Evolutionary conservation across 2,797 vertebrate genomes (phyloP), one percentile per base, ranked within the genome.

Genomic region (Danio choprae): DNA sequence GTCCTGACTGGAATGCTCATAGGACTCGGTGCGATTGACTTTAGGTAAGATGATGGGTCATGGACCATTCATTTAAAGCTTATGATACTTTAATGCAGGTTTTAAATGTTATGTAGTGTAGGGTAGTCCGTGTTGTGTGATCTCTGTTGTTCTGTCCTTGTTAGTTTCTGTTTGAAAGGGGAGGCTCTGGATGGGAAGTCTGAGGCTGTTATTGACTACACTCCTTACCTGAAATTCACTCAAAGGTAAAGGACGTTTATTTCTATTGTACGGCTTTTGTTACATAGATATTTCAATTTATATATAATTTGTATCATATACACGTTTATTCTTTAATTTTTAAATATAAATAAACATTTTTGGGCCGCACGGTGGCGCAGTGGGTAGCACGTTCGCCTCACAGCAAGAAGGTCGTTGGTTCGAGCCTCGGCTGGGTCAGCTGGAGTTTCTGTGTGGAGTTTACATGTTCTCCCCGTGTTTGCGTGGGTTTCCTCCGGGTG

Each of bases 191-290:
- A 96, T 0, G 95, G 95, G 1, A 96, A 96, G 87, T 95, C 92
- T 0, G 93, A 93, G 0, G 94, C 95, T 70, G 95, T 96, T 84
- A 96, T 96, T 1, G 95, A 96, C 82, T 96, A 96, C 86, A 96
- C 95, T 0, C 95, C 95, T 60, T 96, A 96, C 87, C 89, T 96
- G 71, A 96, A 96, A 90, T 96, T 96, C 89, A 96, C 95, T 0
- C 95, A 96, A 88, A 96, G 95, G 95, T 96, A 77, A 88, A 44
- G 4, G 64, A 44, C 9, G 2, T 29, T 43, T 44, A 71, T 63
- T 63, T 4, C n/a, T 64, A 18, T 1, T 18, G 5, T 36, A 41
- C 7, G 16, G 11, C 9, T 29, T n/a, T n/a, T n/a, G n/a, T n/a
- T n/a, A n/a, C n/a, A n/a, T n/a, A n/a, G n/a, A n/a, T n/a, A n/a